phyloP scores from a whole-genome alignment of 2,797 vertebrate genomes.

The Linurgus olivaceus region DNA sequence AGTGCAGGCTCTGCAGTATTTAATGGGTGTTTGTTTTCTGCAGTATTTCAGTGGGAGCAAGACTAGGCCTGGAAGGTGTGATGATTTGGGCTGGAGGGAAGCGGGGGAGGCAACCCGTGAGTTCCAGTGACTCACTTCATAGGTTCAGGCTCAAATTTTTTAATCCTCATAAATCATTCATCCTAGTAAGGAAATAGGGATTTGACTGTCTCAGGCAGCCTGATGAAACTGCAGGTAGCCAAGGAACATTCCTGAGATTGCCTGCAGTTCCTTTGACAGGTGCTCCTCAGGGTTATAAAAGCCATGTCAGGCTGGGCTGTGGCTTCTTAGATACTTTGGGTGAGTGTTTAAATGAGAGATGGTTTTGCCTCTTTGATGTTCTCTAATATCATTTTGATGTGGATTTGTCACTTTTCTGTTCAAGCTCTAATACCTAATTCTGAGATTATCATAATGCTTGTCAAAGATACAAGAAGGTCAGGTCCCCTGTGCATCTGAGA shows the following conservation, averaged over 20 bases:
- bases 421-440: background rate
- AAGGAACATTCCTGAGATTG: background rate
- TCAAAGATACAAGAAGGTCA: background rate
- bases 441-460: slow-evolving; percentile 6
- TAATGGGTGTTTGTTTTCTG: background rate
- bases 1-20: background rate
- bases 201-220: background rate
- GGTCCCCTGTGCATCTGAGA: background rate
- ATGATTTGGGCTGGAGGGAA: background rate
- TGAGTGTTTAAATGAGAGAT: background rate
- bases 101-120: background rate
- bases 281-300: background rate
- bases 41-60: background rate
- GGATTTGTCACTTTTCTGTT: slow-evolving; percentile 17
- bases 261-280: background rate
- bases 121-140: background rate
- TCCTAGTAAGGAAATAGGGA: background rate
- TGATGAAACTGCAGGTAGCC: background rate
- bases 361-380: background rate
- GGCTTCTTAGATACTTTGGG: background rate
- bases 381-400: background rate
- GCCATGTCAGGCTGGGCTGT: background rate
- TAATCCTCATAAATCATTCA: background rate
- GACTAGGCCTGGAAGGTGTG: background rate
- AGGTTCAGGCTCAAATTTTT: background rate